Base-by-base conservation (phyloP, 2,113 vertebrate species). In the Holacanthus passer region DNA sequence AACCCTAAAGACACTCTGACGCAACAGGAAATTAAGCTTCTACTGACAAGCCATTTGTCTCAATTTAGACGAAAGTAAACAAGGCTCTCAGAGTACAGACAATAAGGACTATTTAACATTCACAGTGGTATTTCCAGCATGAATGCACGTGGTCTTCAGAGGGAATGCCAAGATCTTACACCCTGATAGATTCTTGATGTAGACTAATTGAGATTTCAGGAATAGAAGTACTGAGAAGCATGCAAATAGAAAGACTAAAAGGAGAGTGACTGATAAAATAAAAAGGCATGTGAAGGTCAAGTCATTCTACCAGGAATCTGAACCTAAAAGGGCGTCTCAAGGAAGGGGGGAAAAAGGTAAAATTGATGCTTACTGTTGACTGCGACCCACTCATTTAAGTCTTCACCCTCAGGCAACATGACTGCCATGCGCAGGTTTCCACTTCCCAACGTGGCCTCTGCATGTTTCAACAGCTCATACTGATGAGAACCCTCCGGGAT, bases 401-500 rank as follows among this genome's bases (percentile, higher is more conserved):
- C 98, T 87, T 99, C 98, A 6, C 98, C 97, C 79, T 99, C 97
- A 0, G 98, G 98, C 88, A 99, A 78, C 96, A 97, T 97, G 41
- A 98, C 97, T 0, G 98, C 98, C 90, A 98, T 97, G 11, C 98
- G 92, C 41, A 99, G 95, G 93, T 99, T 99, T 11, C 98, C 97
- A 20, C 97, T 99, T 37, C 98, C 98, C 81, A 99, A 91, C 0
- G 98, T 99, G 0, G 97, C 98, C 91, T 99, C 98, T 0, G 98
- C 98, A 48, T 99, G 98, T 73, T 99, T 99, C 86, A 99, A 87
- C 86, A 99, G 95, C 88, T 99, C 98, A 4, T 98, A 98, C 91
- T 99, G 98, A 70, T 98, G 98, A 48, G 98, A 99, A 12, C 98
- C 98, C 91, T 99, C 97, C 0, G 97, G 98, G 77, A 99, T 98